These are phyloP conservation scores for Pristionchus japonicus DNA, from an alignment of 2,888 invertebrate species.

Conservation along the genomic window DNA sequence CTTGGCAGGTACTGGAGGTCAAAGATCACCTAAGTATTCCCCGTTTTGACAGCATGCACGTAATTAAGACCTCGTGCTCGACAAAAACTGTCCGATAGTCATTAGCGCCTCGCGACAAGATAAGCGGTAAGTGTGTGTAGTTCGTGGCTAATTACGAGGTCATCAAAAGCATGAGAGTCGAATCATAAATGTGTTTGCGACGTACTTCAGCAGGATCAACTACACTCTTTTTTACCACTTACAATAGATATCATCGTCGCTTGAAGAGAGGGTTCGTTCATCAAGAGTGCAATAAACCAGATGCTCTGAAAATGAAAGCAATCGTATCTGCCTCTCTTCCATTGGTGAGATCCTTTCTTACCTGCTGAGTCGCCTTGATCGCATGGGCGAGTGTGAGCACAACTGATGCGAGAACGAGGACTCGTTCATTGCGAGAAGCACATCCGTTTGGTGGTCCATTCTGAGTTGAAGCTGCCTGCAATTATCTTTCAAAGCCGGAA, in stretches of 20 bases:
- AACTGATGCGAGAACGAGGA: not conserved
- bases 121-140: not conserved
- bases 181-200: too few species aligned
- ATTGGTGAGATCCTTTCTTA: not conserved
- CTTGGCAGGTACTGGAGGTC: too few species aligned
- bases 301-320: not conserved
- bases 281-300: not conserved
- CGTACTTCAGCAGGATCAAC: too few species aligned
- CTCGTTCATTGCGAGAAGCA: not conserved
- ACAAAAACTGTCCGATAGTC: not conserved
- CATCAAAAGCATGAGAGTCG: too few species aligned
- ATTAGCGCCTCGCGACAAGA: not conserved
- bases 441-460: not conserved
- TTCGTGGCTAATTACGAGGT: not conserved
- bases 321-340: not conserved
- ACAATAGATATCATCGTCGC: not conserved
- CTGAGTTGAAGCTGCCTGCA: not conserved
- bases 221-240: not conserved
- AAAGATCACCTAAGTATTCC: too few species aligned
- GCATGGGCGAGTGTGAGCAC: not conserved
- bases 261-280: not conserved
- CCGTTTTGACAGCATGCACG: not conserved
- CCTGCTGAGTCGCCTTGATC: constrained; percentile 10
- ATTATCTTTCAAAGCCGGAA: not conserved
- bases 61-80: not conserved